Evolutionary conservation across 2,888 invertebrate genomes (phyloP).

Genomic region (Eristalis pertinax): DNA sequence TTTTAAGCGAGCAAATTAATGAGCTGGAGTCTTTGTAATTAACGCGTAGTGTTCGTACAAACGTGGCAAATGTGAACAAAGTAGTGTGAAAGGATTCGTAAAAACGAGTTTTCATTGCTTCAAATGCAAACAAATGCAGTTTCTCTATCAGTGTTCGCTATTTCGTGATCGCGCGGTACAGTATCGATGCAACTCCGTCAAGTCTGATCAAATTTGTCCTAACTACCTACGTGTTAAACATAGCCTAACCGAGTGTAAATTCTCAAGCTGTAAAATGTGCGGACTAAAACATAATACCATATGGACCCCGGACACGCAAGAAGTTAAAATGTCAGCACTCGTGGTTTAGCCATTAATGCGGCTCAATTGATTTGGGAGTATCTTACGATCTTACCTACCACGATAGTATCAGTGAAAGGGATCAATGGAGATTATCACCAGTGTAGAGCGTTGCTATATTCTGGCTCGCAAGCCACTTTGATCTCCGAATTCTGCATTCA

Average conservation of each 20-base stretch:
- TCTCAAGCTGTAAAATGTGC: constrained; percentile 9
- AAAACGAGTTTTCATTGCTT: too few species aligned
- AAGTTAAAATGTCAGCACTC: background rate
- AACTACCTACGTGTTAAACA: constrained; percentile 33
- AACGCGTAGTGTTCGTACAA: too few species aligned
- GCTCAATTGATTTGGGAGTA: background rate
- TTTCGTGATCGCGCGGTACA: background rate
- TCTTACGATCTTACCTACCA: constrained; percentile 12
- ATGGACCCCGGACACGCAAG: background rate
- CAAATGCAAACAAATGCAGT: too few species aligned
- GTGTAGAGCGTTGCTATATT: too few species aligned
- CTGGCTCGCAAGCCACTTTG: constrained; percentile 28
- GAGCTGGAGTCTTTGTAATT: too few species aligned
- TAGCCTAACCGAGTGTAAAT: constrained; percentile 9
- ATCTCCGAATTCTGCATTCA: constrained; percentile 28
- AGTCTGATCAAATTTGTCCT: constrained; percentile 7
- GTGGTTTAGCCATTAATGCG: background rate
- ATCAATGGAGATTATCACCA: constrained; percentile 3
- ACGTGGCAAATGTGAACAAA: too few species aligned
- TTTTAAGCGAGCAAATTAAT: too few species aligned
- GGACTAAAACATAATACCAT: constrained; percentile 21
- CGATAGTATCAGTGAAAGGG: constrained; percentile 5
- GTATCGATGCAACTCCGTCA: constrained; percentile 11
- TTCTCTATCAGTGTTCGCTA: too few species aligned
- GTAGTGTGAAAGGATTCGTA: too few species aligned